These are phyloP conservation scores for Lepas anatifera DNA, from an alignment of 2,888 invertebrate genomes.

Conservation along the genomic window DNA sequence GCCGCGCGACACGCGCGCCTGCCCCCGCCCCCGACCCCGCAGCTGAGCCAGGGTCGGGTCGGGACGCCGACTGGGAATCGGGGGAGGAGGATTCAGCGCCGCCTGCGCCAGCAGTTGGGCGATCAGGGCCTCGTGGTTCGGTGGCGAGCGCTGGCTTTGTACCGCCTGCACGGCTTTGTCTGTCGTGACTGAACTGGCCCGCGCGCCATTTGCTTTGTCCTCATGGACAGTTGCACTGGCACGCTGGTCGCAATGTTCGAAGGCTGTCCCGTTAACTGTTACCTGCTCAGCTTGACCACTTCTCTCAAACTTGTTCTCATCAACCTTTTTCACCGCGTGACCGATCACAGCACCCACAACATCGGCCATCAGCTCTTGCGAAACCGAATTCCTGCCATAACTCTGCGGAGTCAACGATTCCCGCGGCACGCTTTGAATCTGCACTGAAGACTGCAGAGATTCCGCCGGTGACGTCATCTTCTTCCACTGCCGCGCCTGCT, in stretches of 20 bases:
- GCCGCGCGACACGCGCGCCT: background rate
- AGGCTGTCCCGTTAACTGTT: too few species aligned
- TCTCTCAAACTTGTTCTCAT: too few species aligned
- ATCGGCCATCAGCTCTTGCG: too few species aligned
- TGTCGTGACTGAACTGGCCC: background rate
- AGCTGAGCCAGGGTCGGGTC: slow-evolving; percentile 5
- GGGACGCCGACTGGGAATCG: slow-evolving; percentile 6
- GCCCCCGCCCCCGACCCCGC: background rate
- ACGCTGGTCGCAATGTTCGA: too few species aligned
- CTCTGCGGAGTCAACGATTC: too few species aligned
- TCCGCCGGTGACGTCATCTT: background rate
- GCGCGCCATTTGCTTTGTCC: background rate
- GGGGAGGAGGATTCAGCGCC: background rate
- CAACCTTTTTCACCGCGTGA: too few species aligned
- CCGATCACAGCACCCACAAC: too few species aligned
- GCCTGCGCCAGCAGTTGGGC: background rate
- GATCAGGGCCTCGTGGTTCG: background rate
- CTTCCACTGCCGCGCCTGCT: background rate
- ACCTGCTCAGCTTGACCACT: too few species aligned
- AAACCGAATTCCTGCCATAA: too few species aligned
- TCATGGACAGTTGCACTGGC: background rate
- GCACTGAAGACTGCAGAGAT: too few species aligned
- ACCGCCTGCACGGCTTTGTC: too few species aligned
- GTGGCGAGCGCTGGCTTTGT: background rate
- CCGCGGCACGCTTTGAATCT: too few species aligned